Evolutionary conservation across 2,888 invertebrate species (phyloP), one percentile per base, ranked within the genome.

Genomic region (Fragum fragum): DNA sequence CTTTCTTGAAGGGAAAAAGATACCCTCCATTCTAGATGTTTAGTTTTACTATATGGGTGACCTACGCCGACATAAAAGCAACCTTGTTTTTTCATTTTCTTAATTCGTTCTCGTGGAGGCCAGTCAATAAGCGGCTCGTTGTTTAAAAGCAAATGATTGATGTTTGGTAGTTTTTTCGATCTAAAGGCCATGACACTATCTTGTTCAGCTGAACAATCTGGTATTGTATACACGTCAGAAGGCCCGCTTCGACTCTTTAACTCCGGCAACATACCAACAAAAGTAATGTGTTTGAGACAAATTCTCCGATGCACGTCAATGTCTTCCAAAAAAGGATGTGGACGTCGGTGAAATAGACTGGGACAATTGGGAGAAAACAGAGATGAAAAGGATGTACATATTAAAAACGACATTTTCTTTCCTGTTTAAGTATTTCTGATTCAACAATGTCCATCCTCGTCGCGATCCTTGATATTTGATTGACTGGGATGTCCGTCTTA

Each of bases 1-100:
- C 77, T 26, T 39, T 77, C 77, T 53, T 77, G 77, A 18, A 61
- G 28, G 21, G 72, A 72, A 47, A 77, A 77, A 11, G 77, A 77
- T 11, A 77, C 14, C 53, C 77, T 26, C 77, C 77, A 77, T 32
- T 72, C 61, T 39, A 73, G 32, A 23, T 47, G 28, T 61, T 59
- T 59, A 21, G 74, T 73, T 3, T 42, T 11, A n/a, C 70, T 61
- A 7, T 23, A 3, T 1, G 70, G 63, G 14, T 79, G 74, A 29
- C 70, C 70, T 18, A 47, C 55, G n/a, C 52, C 61, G 7, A 79
- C 79, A 16, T 74, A 28, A 29, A 79, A 74, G 28, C 69, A 79
- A 9, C 79, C 74, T n/a, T 68, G 36, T 28, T 11, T 32, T 23
- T 53, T 70, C 32, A 36, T 39, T 42, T 72, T 16, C 18, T 18